Conservation (phyloP, 2,113 vertebrate species). For the Aptenodytes forsteri region DNA sequence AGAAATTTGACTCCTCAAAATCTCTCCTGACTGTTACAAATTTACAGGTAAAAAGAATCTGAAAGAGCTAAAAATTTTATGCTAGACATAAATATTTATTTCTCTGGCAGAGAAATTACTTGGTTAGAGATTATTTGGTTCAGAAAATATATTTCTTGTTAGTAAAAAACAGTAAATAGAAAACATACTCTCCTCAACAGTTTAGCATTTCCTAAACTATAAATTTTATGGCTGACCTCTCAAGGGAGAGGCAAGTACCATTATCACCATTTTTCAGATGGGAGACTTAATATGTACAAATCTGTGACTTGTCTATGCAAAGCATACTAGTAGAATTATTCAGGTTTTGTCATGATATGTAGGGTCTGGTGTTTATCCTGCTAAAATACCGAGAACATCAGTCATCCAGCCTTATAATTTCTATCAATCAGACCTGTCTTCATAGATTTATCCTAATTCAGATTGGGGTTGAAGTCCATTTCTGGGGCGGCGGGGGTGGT, state of each 20-base stretch:
- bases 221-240: background rate
- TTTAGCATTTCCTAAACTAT: background rate
- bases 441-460: background rate
- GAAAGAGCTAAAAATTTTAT: background rate
- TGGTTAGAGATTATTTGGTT: background rate
- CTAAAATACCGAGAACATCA: background rate
- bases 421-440: background rate
- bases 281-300: background rate
- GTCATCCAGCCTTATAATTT: background rate
- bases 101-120: background rate
- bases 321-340: background rate
- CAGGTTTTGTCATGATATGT: background rate
- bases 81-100: background rate
- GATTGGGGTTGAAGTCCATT: background rate
- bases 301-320: background rate
- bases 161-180: background rate
- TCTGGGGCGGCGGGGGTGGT: background rate
- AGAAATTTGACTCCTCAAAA: slow-evolving; percentile 71
- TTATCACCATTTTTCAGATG: background rate
- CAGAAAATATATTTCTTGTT: background rate
- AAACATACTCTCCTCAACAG: background rate
- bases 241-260: background rate
- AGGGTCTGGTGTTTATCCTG: background rate
- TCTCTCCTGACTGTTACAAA: slow-evolving; percentile 66
- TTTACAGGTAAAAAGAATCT: slow-evolving; percentile 68